Percentiles rank a stretch among this genome's conserved stretches.
Evolutionary conservation across 2,888 invertebrate genomes (phyloP).

Genomic region (Callyntrura guangdongensis): DNA sequence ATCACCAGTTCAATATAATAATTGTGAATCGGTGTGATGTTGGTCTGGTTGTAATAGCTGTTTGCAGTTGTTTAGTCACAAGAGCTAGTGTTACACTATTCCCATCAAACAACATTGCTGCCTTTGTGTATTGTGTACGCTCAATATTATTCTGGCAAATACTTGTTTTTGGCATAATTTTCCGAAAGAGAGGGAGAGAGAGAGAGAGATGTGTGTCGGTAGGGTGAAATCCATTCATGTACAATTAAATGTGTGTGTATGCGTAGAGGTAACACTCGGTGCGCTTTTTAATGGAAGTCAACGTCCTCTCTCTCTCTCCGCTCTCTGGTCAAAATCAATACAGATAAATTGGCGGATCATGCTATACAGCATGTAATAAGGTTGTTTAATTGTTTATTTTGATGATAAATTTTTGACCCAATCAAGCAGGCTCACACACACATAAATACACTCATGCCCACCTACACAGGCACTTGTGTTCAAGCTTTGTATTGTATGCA

Average conservation of each 20-base stretch:
- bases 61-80: no score
- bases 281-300: conserved; percentile 38
- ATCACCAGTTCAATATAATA: no score
- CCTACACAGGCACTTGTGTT: neutral
- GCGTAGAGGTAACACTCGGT: neutral
- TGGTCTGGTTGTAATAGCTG: no score
- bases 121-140: neutral
- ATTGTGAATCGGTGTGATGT: no score
- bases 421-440: neutral
- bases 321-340: conserved; percentile 33
- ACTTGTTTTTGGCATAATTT: conserved; percentile 25
- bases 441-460: neutral
- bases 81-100: no score
- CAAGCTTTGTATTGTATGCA: neutral
- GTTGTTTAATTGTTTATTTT: conserved; percentile 25
- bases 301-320: conserved; percentile 19
- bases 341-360: neutral
- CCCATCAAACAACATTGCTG: neutral
- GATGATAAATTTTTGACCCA: conserved; percentile 23
- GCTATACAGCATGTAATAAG: neutral
- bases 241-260: no score
- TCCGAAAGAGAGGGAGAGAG: no score
- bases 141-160: neutral
- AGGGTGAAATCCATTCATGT: conserved; percentile 32
- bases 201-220: conserved; percentile 10